phyloP scores from a whole-genome alignment of 2,888 invertebrate genomes.

The Galeopsomyia nigrocyanea region DNA sequence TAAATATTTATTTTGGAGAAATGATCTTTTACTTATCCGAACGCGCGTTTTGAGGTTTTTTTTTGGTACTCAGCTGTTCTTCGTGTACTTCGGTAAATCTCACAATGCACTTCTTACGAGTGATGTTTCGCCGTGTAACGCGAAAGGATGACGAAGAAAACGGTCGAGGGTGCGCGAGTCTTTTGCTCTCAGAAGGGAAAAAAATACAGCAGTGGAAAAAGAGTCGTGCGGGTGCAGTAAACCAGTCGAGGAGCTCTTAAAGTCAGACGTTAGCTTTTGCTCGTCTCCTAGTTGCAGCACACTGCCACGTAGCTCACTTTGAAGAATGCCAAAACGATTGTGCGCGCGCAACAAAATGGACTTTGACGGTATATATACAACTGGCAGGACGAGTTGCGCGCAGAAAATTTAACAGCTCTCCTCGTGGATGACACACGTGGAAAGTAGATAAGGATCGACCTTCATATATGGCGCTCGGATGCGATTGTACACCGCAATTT shows the following conservation, averaged over 20 bases:
- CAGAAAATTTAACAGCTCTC: conserved; percentile 44
- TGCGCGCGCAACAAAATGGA: conserved; percentile 39
- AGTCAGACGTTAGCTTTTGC: conserved; percentile 38
- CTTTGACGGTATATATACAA: conserved; percentile 47
- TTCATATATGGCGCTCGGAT: conserved; percentile 5
- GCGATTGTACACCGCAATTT: conserved; percentile 54
- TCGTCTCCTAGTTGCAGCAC: conserved; percentile 42
- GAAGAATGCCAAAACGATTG: conserved; percentile 23
- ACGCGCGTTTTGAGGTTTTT: no score
- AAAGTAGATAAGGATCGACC: conserved; percentile 47
- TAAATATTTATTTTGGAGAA: no score
- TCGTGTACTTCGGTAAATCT: no score
- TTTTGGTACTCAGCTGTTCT: no score
- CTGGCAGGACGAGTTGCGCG: conserved; percentile 44
- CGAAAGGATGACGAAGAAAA: no score
- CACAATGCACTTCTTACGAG: no score
- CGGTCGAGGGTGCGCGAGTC: no score
- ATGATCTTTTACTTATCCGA: no score
- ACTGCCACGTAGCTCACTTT: conserved; percentile 9
- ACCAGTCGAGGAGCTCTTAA: conserved; percentile 51
- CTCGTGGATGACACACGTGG: conserved; percentile 48
- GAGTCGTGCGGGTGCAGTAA: conserved; percentile 32
- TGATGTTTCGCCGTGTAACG: no score
- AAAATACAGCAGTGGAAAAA: background rate
- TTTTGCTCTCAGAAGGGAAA: background rate